These are phyloP conservation scores for Lydus trimaculatus DNA, from an alignment of 2,888 invertebrate species.

Conservation along the genomic window DNA sequence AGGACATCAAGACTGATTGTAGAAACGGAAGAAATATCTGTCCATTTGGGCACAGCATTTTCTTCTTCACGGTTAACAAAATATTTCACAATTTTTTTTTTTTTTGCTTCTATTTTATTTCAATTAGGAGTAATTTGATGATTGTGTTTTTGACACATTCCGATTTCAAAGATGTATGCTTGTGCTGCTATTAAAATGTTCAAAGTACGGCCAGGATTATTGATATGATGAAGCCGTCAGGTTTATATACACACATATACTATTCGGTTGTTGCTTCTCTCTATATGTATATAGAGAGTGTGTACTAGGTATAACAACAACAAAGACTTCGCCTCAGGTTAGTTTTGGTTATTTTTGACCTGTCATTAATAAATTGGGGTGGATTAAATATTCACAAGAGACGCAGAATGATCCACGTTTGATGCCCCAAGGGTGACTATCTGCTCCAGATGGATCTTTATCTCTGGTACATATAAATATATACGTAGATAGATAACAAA, in stretches of 20 bases:
- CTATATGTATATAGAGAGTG: constrained; percentile 32
- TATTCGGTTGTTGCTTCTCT: constrained; percentile 8
- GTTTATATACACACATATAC: neutral
- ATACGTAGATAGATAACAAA: neutral
- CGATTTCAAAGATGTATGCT: constrained; percentile 45
- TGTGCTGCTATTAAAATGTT: constrained; percentile 55
- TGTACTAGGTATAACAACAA: constrained; percentile 34
- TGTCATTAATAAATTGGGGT: constrained; percentile 60
- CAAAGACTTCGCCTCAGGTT: constrained; percentile 56
- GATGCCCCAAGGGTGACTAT: constrained; percentile 44
- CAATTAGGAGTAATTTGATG: neutral
- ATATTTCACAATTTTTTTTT: too few relatives aligned
- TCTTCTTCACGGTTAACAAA: too few relatives aligned
- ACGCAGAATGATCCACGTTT: constrained; percentile 49
- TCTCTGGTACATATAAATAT: constrained; percentile 9
- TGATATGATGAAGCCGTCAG: constrained; percentile 52
- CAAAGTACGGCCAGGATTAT: constrained; percentile 59
- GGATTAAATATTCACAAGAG: constrained; percentile 54
- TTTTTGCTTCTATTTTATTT: neutral
- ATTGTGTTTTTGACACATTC: constrained; percentile 43
- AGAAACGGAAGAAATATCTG: constrained; percentile 56
- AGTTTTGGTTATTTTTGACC: constrained; percentile 59
- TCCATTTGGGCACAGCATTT: constrained; percentile 55
- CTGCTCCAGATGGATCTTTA: constrained; percentile 49
- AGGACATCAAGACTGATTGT: constrained; percentile 48